Evolutionary conservation across 1,140 invertebrate genomes (phyloP).

Genomic region (Drosophila tsacasi): DNA sequence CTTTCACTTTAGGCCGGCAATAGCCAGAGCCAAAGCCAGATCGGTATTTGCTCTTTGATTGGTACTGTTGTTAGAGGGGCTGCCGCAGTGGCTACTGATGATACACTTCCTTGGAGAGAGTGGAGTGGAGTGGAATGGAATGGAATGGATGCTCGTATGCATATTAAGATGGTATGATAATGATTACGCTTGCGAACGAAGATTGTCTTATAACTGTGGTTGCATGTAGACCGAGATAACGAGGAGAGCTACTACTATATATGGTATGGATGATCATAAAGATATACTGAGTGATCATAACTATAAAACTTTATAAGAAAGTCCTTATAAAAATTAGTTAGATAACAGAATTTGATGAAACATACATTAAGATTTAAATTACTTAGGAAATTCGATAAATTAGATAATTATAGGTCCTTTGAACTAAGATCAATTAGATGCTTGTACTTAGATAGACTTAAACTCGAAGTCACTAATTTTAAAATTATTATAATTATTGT

Average conservation of each 20-base stretch:
- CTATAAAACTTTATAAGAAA: neutral
- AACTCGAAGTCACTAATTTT: neutral
- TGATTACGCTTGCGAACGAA: slow-evolving; percentile 19
- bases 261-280: neutral
- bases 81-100: slow-evolving; percentile 27
- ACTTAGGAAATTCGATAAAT: neutral
- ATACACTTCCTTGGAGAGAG: slow-evolving; percentile 54
- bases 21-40: slow-evolving; percentile 57
- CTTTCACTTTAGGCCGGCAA: slow-evolving; percentile 73
- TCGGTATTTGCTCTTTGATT: slow-evolving; percentile 78
- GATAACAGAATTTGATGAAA: neutral
- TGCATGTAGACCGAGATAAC: neutral
- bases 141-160: slow-evolving; percentile 28
- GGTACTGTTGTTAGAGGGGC: slow-evolving; percentile 50
- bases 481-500: too few relatives aligned
- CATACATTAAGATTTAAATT: neutral
- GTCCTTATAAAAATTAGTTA: neutral
- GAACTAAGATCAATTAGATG: neutral
- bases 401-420: neutral
- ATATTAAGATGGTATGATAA: slow-evolving; percentile 37
- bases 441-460: neutral
- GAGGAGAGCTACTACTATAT: neutral
- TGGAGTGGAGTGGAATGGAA: slow-evolving; percentile 8
- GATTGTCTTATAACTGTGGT: slow-evolving; percentile 13
- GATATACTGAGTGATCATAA: neutral